phyloP scores from a whole-genome alignment of 2,797 vertebrate genomes.

The Pygocentrus nattereri region DNA sequence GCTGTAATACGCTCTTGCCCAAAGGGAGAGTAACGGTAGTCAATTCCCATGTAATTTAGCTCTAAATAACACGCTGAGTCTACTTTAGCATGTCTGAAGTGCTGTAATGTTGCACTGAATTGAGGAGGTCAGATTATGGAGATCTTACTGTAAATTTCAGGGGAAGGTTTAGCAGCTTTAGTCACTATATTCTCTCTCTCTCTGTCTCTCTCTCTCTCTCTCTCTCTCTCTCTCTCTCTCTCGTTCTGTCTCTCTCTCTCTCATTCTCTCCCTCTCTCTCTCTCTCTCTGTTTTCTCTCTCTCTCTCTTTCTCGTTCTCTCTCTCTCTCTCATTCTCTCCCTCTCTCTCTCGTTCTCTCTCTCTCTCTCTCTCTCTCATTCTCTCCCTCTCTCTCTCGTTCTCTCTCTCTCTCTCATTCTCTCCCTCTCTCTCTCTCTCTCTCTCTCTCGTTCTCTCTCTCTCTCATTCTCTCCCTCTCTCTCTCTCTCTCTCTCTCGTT shows the following conservation, averaged over 20 bases:
- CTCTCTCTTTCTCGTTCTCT: too few relatives aligned
- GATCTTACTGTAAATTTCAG: conserved; percentile 14
- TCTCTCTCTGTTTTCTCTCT: too few relatives aligned
- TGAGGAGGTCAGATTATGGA: conserved; percentile 11
- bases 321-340: too few relatives aligned
- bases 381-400: background rate
- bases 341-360: too few relatives aligned
- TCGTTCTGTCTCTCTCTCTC: background rate
- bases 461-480: too few relatives aligned
- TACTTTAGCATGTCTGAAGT: background rate
- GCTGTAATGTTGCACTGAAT: conserved; percentile 8
- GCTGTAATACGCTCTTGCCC: conserved; percentile 6
- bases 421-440: background rate
- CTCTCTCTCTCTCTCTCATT: background rate
- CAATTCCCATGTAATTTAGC: conserved; percentile 23
- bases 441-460: background rate
- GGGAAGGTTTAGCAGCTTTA: background rate
- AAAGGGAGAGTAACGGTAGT: background rate
- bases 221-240: background rate
- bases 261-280: too few relatives aligned
- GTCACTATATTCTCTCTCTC: background rate
- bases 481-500: too few relatives aligned
- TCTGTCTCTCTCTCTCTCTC: too few relatives aligned
- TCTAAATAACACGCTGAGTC: conserved; percentile 10
- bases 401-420: too few relatives aligned